Base-by-base conservation (phyloP, 2,797 vertebrate species). In the Pantherophis vulpinus region DNA sequence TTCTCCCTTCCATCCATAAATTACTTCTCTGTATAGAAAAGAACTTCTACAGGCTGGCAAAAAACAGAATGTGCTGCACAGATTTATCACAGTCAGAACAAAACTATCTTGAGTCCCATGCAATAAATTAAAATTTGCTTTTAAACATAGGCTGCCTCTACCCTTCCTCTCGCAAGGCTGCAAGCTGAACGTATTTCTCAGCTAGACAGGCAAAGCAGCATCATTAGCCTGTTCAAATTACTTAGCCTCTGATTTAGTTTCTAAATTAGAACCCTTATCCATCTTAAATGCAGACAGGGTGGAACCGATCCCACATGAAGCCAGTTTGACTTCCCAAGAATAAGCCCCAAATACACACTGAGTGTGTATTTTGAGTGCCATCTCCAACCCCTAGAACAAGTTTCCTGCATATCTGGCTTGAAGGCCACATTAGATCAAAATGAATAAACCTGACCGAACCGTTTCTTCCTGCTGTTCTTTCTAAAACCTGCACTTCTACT, bases 161-260 rank as follows among this genome's bases (percentile, higher is more conserved):
- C 79, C 93, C 56, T 90, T 94, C 87, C 47, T 95, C 94, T 95
- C 96, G 88, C 70, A 91, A 92, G 90, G 94, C 88, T 94, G 27
- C 14, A 89, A 91, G 37, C 60, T 94, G 95, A 93, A 47, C 59
- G 7, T 29, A 20, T 25, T 86, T 87, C 55, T 63, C 93, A 70
- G 92, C 27, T 90, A 95, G 93, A 95, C 7, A 37, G 95, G 32
- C 92, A 91, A 0, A 7, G 88, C 87, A 16, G 8, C 0, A 2
- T 16, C 58, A 93, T 93, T 66, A 93, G 87, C 93, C 88, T 93
- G 42, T 55, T 91, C 94, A 91, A 87, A 63, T 94, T 96, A 95
- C 9, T 66, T 86, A 95, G 92, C 3, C 61, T 79, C 47, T 79
- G 87, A 96, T 94, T 94, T 96, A 95, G 87, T 93, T 90, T 96